Evolutionary conservation across 1,140 invertebrate genomes (phyloP), one percentile per base, ranked within the genome.

Genomic region (Euwallacea fornicatus): DNA sequence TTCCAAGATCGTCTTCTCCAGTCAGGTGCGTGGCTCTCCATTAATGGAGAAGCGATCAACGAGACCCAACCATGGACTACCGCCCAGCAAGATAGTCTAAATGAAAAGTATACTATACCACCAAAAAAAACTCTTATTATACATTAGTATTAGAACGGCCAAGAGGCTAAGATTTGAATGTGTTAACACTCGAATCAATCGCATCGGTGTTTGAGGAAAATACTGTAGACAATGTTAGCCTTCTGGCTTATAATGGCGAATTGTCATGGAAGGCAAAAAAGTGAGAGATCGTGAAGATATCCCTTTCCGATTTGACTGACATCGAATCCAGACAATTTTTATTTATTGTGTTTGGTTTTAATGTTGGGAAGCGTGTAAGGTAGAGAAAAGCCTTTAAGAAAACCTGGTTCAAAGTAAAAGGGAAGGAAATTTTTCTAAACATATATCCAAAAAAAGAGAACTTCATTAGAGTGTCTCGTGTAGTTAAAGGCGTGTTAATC

Each of bases 41-140:
- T 91, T 2, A 98, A 98, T 79, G 95, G 94, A 4, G 92, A 96
- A 80, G 93, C 93, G 0, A 94, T 98, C 76, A 98, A 96, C 78
- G 83, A 83, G 13, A 89, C 88, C 0, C 86, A 82, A 42, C 93
- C 95, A 0, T 96, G 91, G 90, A 83, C 80, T 43, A 61, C 41
- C 9, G 21, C 41, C 11, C 59, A 33, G 9, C 15, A 16, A 61
- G 11, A n/a, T 61, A 7, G 2, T 3, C 41, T 33, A 8, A 16
- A 61, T 42, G 59, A 21, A 42, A 42, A 2, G 9, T 60, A 10
- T 41, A 60, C 58, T 41, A 60, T 41, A 33, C 33, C 13, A 33
- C 58, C 58, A 60, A 16, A 60, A 21, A 21, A 16, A 11, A 46
- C 7, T 7, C 44, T 8, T 46, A 8, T 7, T 46, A 46, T 11